These are phyloP conservation scores for Wiebesia pumilae DNA, from an alignment of 1,140 invertebrate genomes.

Conservation along the genomic window DNA sequence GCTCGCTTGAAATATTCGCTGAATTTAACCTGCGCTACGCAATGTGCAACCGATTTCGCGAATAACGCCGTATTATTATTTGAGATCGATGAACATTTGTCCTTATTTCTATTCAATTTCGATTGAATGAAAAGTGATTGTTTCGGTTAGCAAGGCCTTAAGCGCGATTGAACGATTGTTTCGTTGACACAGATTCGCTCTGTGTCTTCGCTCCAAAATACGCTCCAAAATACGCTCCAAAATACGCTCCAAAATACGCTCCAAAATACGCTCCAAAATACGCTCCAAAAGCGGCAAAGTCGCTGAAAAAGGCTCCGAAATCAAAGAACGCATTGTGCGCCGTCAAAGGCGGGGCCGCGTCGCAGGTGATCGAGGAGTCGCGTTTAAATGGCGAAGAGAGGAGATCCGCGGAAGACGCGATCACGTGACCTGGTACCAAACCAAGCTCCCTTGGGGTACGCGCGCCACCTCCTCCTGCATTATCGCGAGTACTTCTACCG, in stretches of 20 bases:
- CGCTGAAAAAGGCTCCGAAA: background rate
- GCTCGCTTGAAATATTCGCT: no score
- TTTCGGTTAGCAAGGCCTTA: background rate
- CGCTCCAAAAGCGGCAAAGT: background rate
- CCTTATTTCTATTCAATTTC: no score
- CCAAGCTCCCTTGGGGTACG: background rate
- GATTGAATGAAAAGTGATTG: no score
- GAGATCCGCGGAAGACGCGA: background rate
- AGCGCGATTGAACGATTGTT: background rate
- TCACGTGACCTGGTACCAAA: background rate
- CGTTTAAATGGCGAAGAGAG: background rate
- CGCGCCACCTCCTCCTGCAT: slow-evolving; percentile 22
- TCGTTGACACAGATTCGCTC: background rate
- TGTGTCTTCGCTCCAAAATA: no score
- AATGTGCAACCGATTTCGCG: no score
- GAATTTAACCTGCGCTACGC: no score
- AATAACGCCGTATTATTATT: no score
- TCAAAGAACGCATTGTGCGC: background rate
- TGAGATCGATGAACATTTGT: no score
- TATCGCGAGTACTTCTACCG: slow-evolving; percentile 17
- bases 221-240: no score
- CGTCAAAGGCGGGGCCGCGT: background rate
- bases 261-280: no score
- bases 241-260: no score
- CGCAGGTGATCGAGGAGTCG: background rate